Evolutionary conservation across 2,797 vertebrate species (phyloP), one percentile per base, ranked within the genome.

Genomic region (Lagodon rhomboides): DNA sequence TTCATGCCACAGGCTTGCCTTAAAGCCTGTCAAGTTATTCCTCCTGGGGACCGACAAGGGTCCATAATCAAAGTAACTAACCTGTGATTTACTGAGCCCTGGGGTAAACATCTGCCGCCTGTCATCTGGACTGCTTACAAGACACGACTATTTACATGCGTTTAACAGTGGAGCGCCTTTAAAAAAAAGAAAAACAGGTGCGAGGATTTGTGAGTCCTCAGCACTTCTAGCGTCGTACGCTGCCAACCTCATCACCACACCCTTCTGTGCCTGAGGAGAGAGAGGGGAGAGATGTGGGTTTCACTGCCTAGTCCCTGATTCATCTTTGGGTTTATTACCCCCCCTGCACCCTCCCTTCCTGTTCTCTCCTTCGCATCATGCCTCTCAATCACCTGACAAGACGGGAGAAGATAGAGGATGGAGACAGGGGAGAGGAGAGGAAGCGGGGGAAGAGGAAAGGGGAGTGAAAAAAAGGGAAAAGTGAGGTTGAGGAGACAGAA

Each of bases 41-140:
- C 85, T 83, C 88, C 11, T 0, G 20, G 78, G 81, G 79, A 84
- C 41, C 50, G 82, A 79, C 74, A 22, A 65, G 68, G 79, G 88
- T 85, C 82, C 74, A 85, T 91, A 88, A 91, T 89, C 85, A 88
- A 86, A 90, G 85, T 81, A 88, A 86, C 79, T 84, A 90, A 89
- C 85, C 82, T 87, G 86, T 91, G 89, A 92, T 93, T 92, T 87
- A 91, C 84, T 23, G 81, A 85, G 78, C 87, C 89, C 75, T 49
- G 55, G 82, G 82, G 87, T 92, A 90, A 93, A 91, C 90, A 93
- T 92, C 87, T 90, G 88, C 84, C 75, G 73, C 82, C 79, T 86
- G 86, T 92, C 89, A 90, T 81, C 83, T 85, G 83, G 76, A 80
- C 84, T 85, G 85, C 87, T 84, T 82, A 89, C 84, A 82, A 79